Conservation (phyloP, 2,888 invertebrate genomes). For the Protophormia terraenovae region DNA sequence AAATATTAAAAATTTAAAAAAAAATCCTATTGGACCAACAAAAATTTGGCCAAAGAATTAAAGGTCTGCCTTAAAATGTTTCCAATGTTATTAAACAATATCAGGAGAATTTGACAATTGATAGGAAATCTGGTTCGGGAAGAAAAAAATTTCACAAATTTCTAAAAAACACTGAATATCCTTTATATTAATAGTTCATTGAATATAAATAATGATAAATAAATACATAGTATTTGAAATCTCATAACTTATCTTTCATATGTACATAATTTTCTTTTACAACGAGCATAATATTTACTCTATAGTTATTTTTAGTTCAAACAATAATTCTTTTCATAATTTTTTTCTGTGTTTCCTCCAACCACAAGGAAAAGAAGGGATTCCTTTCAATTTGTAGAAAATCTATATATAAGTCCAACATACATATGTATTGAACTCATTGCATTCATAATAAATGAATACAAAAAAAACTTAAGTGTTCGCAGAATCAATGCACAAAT, state of each 20-base stretch:
- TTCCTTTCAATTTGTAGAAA: conserved; percentile 47
- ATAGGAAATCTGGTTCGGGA: too few relatives aligned
- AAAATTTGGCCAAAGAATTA: too few relatives aligned
- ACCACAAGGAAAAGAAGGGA: background rate
- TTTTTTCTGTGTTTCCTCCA: background rate
- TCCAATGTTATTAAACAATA: too few relatives aligned
- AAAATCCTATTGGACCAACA: too few relatives aligned
- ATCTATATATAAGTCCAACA: background rate
- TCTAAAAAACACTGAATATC: conserved; percentile 12
- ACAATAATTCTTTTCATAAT: conserved; percentile 51
- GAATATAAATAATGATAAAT: conserved; percentile 9
- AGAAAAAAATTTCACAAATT: too few relatives aligned
- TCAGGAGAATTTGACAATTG: too few relatives aligned
- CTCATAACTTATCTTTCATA: conserved; percentile 43
- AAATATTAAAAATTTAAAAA: too few relatives aligned
- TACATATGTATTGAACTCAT: conserved; percentile 40
- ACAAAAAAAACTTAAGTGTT: background rate
- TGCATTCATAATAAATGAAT: conserved; percentile 21
- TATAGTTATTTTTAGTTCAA: conserved; percentile 38
- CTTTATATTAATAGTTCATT: conserved; percentile 13
- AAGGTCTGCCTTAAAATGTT: too few relatives aligned
- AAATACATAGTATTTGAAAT: conserved; percentile 45
- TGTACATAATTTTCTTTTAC: conserved; percentile 14
- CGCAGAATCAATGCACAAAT: conserved; percentile 24
- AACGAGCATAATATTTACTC: conserved; percentile 1